Base-by-base conservation (phyloP, 2,888 invertebrate genomes). In the Dicycla oo region DNA sequence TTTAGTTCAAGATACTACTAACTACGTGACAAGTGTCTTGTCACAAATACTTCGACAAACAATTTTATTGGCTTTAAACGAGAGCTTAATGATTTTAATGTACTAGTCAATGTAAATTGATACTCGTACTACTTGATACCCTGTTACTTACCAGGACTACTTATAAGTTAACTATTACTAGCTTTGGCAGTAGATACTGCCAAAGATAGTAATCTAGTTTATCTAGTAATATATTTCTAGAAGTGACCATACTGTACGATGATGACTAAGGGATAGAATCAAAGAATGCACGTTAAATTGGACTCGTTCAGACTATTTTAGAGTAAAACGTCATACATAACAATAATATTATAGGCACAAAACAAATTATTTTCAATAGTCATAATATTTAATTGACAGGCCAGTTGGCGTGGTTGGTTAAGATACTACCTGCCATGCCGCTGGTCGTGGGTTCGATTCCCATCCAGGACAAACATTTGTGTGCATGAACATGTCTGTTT, bases 41-140 rank as follows among this genome's bases (percentile, higher is more conserved):
- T 66, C n/a, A 62, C 47, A 26, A 34, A 81, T 40, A 58, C 18
- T 80, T 62, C 13, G 51, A 15, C 18, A 43, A 26, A 15, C 54
- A 11, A 80, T 74, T 74, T 66, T 67, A 73, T 80, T 82, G 51
- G 40, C 49, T 80, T 69, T 73, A 62, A 83, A 80, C 65, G 57
- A 83, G 81, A 57, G 81, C 47, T 61, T 83, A 75, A 83, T 74
- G 62, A 81, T 66, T 69, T 60, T 30, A 67, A 67, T 61, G 49
- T 30, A 13, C 11, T 10, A 62, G 74, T 53, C 51, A 23, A 49
- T 69, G 15, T 83, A 74, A 69, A 38, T 79, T 64, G 75, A 66
- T n/a, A n/a, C n/a, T n/a, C n/a, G n/a, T n/a, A n/a, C n/a, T n/a
- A n/a, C n/a, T n/a, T n/a, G n/a, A n/a, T 69, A 65, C n/a, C 11